These are phyloP conservation scores for Malacoctenus gilli DNA, from an alignment of 2,797 vertebrate species.

Conservation along the genomic window DNA sequence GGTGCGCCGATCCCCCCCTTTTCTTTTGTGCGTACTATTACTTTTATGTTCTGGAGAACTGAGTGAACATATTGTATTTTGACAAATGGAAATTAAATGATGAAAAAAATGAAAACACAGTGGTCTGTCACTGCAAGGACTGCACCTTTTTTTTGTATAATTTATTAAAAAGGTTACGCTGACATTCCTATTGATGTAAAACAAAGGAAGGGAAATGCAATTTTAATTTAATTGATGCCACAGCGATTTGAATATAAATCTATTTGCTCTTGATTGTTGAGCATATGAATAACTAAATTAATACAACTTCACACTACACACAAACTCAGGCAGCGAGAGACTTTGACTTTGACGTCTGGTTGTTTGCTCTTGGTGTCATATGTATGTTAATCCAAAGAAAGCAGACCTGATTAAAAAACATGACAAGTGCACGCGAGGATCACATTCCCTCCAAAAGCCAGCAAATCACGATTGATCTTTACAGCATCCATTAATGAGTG, in stretches of 20 bases:
- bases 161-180: constrained; percentile 71
- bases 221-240: constrained; percentile 64
- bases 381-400: constrained; percentile 35
- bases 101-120: constrained; percentile 32
- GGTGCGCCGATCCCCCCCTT: constrained; percentile 21
- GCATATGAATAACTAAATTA: constrained; percentile 50
- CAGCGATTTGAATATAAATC: constrained; percentile 64
- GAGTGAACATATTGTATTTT: constrained; percentile 43
- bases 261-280: constrained; percentile 40
- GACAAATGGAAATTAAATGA: constrained; percentile 59
- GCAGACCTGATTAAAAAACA: constrained; percentile 39
- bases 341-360: constrained; percentile 14
- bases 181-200: constrained; percentile 73
- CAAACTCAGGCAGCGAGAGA: constrained; percentile 29
- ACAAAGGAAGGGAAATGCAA: constrained; percentile 72
- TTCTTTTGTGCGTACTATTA: constrained; percentile 47
- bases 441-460: constrained; percentile 31
- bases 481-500: constrained; percentile 55
- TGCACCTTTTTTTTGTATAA: constrained; percentile 63
- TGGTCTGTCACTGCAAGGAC: constrained; percentile 42
- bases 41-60: constrained; percentile 54
- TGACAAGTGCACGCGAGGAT: constrained; percentile 27
- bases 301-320: constrained; percentile 38
- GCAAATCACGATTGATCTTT: constrained; percentile 66
- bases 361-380: constrained; percentile 13